Percentiles rank a stretch among this genome's conserved stretches.
phyloP scores from a whole-genome alignment of 2,113 vertebrate species.

The Epinephelus fuscoguttatus region DNA sequence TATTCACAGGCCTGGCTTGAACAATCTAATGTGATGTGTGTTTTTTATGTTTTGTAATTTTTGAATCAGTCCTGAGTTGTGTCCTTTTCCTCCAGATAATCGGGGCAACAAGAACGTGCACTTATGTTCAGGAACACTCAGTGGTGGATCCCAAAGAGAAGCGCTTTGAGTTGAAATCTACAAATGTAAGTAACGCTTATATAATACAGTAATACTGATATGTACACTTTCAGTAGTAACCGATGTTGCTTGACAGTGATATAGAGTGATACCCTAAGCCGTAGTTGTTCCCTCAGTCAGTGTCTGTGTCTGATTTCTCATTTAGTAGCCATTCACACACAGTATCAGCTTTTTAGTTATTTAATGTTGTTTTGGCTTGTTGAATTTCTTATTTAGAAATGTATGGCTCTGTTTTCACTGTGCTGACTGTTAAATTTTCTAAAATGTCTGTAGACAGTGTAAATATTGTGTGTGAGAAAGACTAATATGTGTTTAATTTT shows the following conservation, averaged over 20 bases:
- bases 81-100: constrained; percentile 87
- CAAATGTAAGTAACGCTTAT: constrained; percentile 89
- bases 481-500: background rate
- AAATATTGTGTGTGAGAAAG: background rate
- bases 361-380: background rate
- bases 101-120: constrained; percentile 91
- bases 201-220: background rate
- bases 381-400: background rate
- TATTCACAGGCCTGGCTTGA: background rate
- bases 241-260: too few species aligned
- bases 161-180: constrained; percentile 94
- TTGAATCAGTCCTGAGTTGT: background rate
- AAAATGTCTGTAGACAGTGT: background rate
- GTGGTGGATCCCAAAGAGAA: constrained; percentile 92
- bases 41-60: background rate
- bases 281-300: background rate
- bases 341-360: background rate
- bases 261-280: background rate
- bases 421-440: background rate
- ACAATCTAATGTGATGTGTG: background rate
- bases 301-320: background rate
- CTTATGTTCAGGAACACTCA: constrained; percentile 95
- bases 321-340: background rate
- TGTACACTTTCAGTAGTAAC: background rate
- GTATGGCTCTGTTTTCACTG: background rate